These are phyloP conservation scores for Mesorhabditis spiculigera DNA, from an alignment of 2,888 invertebrate genomes.

Conservation along the genomic window DNA sequence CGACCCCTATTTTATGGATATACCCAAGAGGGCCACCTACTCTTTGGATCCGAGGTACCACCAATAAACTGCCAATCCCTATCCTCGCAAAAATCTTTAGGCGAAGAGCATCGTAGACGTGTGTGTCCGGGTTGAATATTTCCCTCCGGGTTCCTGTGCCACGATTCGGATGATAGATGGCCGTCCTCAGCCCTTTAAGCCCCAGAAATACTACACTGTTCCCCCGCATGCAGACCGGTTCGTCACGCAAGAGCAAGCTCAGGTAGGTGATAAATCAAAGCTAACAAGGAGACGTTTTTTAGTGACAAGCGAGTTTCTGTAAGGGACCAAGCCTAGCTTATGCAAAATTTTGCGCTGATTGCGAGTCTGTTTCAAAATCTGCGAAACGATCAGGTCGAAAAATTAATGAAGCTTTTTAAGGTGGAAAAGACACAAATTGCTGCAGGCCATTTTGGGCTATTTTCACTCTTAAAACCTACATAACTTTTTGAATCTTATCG, in stretches of 20 bases:
- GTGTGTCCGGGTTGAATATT: conserved; percentile 50
- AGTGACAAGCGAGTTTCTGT: too few species aligned
- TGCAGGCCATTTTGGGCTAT: too few species aligned
- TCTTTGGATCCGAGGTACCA: neutral
- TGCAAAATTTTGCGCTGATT: too few species aligned
- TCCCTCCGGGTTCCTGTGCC: conserved; percentile 56
- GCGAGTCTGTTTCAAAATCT: too few species aligned
- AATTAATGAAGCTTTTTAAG: too few species aligned
- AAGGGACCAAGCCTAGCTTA: too few species aligned
- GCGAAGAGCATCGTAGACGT: conserved; percentile 52
- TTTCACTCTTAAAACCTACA: neutral
- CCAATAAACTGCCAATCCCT: neutral
- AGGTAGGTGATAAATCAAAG: conserved; percentile 22
- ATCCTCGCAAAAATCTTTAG: conserved; percentile 24
- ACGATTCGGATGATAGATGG: conserved; percentile 34
- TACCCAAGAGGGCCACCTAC: conserved; percentile 30
- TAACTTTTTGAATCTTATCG: too few species aligned
- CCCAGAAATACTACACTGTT: conserved; percentile 47
- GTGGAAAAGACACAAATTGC: too few species aligned
- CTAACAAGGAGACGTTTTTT: too few species aligned
- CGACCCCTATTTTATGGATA: conserved; percentile 57
- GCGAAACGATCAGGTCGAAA: too few species aligned
- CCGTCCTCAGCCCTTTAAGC: conserved; percentile 13
- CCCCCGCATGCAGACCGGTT: conserved; percentile 44
- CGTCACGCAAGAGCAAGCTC: conserved; percentile 39